Percentiles rank a stretch among this genome's conserved stretches.
Conservation (phyloP, 1,140 invertebrate genomes). For the Theocolax elegans region DNA sequence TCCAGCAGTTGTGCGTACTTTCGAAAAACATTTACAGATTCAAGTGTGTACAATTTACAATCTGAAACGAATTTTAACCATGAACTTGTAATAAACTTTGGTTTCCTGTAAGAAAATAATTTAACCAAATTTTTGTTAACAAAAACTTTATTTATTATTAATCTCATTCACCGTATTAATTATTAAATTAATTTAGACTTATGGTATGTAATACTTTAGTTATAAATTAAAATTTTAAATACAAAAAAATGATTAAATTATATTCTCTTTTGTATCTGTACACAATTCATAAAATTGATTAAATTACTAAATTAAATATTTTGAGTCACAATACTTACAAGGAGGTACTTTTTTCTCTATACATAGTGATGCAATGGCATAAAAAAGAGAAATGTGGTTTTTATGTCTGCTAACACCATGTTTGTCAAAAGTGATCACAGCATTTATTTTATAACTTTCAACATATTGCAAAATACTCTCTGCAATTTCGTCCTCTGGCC, state of each 20-base stretch:
- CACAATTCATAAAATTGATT: no score
- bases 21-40: slow-evolving; percentile 84
- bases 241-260: background rate
- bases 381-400: slow-evolving; percentile 89
- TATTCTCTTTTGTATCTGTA: background rate
- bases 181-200: background rate
- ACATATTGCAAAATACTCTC: slow-evolving; percentile 78
- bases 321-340: slow-evolving; percentile 71
- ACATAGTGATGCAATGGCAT: slow-evolving; percentile 80
- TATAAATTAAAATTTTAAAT: slow-evolving; percentile 6
- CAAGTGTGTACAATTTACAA: slow-evolving; percentile 83
- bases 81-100: slow-evolving; percentile 3
- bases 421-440: slow-evolving; percentile 92
- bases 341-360: slow-evolving; percentile 79
- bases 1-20: slow-evolving; percentile 90
- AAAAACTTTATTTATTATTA: no score
- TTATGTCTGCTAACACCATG: slow-evolving; percentile 88
- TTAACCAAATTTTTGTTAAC: background rate
- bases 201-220: no score
- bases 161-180: background rate
- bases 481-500: slow-evolving; percentile 80
- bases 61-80: slow-evolving; percentile 69
- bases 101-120: slow-evolving; percentile 9
- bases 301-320: no score
- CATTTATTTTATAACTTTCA: slow-evolving; percentile 81